Evolutionary conservation across 2,797 vertebrate species (phyloP).

Genomic region (Phoxinus dragarum): DNA sequence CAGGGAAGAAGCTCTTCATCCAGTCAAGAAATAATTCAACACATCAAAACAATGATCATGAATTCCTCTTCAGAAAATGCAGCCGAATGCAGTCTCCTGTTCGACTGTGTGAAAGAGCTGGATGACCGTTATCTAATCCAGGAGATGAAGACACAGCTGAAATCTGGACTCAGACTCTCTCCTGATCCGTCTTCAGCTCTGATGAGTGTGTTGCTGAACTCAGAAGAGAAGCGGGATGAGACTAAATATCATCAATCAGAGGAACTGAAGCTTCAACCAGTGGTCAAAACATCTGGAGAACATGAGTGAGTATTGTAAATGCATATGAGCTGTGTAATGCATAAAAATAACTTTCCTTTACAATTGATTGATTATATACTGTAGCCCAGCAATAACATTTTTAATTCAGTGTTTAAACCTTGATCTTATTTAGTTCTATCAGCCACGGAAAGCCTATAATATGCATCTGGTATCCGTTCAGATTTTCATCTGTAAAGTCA

Average conservation of each 20-base stretch:
- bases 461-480: too few relatives aligned
- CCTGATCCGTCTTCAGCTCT: not conserved
- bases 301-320: conserved; percentile 1
- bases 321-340: not conserved
- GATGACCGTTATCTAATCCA: not conserved
- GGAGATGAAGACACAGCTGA: not conserved
- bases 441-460: not conserved
- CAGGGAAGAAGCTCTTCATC: not conserved
- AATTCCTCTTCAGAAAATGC: not conserved
- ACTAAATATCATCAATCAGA: not conserved
- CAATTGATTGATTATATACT: not conserved
- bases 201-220: not conserved
- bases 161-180: conserved; percentile 1
- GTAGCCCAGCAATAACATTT: not conserved
- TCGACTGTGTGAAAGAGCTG: not conserved
- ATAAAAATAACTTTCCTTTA: not conserved
- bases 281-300: not conserved
- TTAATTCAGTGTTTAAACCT: not conserved
- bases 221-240: not conserved
- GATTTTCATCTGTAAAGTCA: too few relatives aligned
- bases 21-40: not conserved
- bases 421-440: not conserved
- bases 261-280: not conserved
- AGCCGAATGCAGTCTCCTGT: not conserved
- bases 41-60: not conserved